Percentiles rank a stretch among this genome's conserved stretches.
Evolutionary conservation across 2,113 vertebrate genomes (phyloP).

Genomic region (Heloderma charlesbogerti): DNA sequence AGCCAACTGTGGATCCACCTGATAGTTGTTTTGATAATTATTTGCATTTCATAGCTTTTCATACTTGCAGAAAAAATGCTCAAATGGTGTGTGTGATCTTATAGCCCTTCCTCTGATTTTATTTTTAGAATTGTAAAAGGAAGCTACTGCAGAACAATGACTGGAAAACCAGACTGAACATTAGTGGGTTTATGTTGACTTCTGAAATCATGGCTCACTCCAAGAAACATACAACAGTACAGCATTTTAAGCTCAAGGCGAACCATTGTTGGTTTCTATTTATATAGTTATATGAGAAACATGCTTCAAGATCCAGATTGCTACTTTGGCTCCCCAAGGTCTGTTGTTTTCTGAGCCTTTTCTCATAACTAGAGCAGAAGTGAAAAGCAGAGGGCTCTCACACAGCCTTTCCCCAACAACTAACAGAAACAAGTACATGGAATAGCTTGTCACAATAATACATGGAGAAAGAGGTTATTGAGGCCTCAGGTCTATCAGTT

Average conservation of each 20-base stretch:
- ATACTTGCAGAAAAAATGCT: neutral
- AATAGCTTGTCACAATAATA: constrained; percentile 56
- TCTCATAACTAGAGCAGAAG: constrained; percentile 36
- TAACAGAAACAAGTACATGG: constrained; percentile 51
- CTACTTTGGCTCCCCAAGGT: constrained; percentile 51
- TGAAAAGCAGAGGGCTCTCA: constrained; percentile 52
- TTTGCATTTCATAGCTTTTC: neutral
- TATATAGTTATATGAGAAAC: constrained; percentile 33
- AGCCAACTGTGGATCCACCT: too few relatives aligned
- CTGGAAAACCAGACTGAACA: constrained; percentile 41
- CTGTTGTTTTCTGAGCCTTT: constrained; percentile 46
- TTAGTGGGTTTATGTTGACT: constrained; percentile 33
- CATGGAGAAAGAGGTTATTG: constrained; percentile 59
- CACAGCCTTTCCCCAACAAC: constrained; percentile 42
- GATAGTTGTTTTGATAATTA: too few relatives aligned
- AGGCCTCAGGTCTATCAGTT: constrained; percentile 53
- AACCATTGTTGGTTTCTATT: constrained; percentile 45
- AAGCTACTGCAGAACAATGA: constrained; percentile 9
- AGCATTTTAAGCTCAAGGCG: constrained; percentile 53
- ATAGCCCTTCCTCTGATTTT: neutral
- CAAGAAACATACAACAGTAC: constrained; percentile 28
- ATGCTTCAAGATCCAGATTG: constrained; percentile 50
- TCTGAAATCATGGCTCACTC: constrained; percentile 46
- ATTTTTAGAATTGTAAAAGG: neutral
- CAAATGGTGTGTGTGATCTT: neutral